Conservation (phyloP, 2,888 invertebrate species). For the Diadegma fenestrale region DNA sequence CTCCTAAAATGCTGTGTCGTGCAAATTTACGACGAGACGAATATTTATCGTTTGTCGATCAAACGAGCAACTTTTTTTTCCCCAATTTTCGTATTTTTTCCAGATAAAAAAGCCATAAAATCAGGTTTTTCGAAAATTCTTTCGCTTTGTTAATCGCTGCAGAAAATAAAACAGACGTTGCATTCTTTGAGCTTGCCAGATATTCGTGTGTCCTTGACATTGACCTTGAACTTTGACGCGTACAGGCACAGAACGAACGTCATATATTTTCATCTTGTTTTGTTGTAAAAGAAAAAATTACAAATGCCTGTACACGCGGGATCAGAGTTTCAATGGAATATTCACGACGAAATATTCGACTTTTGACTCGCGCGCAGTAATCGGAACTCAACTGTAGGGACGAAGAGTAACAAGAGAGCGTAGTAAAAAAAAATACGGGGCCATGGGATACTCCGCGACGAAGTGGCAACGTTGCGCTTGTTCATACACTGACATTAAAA, state of each 20-base stretch:
- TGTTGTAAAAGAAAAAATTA: not conserved
- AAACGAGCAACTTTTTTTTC: not conserved
- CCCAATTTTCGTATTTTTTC: not conserved
- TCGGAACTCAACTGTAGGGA: slow-evolving; percentile 35
- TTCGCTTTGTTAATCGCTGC: not conserved
- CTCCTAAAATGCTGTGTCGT: not conserved
- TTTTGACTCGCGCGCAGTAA: slow-evolving; percentile 21
- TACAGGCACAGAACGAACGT: not conserved
- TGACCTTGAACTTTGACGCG: not conserved
- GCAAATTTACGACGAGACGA: not conserved
- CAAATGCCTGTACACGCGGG: not conserved
- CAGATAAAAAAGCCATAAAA: not conserved
- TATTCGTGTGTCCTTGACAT: not conserved
- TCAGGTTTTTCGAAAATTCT: not conserved
- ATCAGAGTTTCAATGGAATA: not conserved
- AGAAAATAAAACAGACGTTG: not conserved
- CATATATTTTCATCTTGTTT: not conserved
- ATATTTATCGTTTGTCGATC: not conserved
- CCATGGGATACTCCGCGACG: slow-evolving; percentile 52
- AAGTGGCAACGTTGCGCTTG: slow-evolving; percentile 65
- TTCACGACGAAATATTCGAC: not conserved
- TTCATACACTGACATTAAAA: slow-evolving; percentile 26
- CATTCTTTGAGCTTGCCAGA: not conserved
- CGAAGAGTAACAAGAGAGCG: slow-evolving; percentile 56
- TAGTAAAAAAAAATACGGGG: slow-evolving; percentile 56